Base-by-base conservation (phyloP, 2,888 invertebrate genomes). In the Leuctra nigra region DNA sequence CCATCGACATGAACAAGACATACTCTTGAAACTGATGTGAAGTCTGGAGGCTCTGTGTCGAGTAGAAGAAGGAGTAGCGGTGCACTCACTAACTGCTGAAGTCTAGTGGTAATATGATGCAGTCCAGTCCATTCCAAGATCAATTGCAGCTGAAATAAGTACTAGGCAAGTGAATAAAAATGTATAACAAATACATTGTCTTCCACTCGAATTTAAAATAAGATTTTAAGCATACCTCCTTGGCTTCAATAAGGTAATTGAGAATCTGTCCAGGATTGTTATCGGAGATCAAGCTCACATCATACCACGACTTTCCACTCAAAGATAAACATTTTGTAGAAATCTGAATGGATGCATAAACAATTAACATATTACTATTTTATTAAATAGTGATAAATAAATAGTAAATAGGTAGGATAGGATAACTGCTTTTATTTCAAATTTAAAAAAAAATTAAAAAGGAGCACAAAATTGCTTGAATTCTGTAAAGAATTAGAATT, bases 41-140 rank as follows among this genome's bases (percentile, higher is more conserved):
- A 71, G 59, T 69, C 66, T 18, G 65, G 61, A 50, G 67, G 63
- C 2, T 76, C 73, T 59, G 75, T 76, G 63, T 79, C 78, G 60
- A 62, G 22, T 20, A 62, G 56, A 16, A 59, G 55, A 2, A 56
- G 25, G 1, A 61, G 11, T 47, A 58, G 55, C n/a, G 39, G 52
- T 25, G 38, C 36, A 47, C 58, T 53, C 29, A 62, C 29, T 18
- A 57, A 46, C 14, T 58, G 48, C 14, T 47, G 46, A 9, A 56
- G 39, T 14, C 41, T 55, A 18, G 39, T 53, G 1, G 59, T 39
- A 18, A 62, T 44, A 13, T 55, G 52, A 14, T 56, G 62, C 6
- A 62, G 53, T 22, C 57, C 58, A 9, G 85, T 78, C 82, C 87
- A 88, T 59, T 84, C 79, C 47, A 85, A 72, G 62, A 87, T 83